Base-by-base conservation (phyloP, 2,113 vertebrate species). In the Bos indicus region DNA sequence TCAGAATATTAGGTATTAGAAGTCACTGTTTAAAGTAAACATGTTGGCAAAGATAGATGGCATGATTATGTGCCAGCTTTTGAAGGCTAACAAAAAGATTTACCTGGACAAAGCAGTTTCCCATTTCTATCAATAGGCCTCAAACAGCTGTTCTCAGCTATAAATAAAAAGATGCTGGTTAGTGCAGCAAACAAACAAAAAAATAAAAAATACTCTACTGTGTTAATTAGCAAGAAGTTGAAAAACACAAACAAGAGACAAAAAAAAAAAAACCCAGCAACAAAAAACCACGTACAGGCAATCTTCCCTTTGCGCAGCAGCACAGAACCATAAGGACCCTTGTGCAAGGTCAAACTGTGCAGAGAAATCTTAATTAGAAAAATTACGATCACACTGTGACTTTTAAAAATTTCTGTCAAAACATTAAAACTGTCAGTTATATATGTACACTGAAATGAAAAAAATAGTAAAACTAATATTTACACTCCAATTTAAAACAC, bases 31-130 rank as follows among this genome's bases (percentile, higher is more conserved):
- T 83, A 78, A 74, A 19, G 51, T 23, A 52, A 36, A 77, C 23
- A 15, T 57, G 23, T 94, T 87, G 51, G 92, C 28, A 80, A 90
- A 83, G 60, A 56, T 2, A 23, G 17, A n/a, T 16, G 33, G 48
- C 46, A 23, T 30, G 71, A 56, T 40, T 56, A 17, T 3, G 14
- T 16, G 9, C 10, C 26, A 8, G 15, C 26, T 16, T 10, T 48
- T 54, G 80, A 77, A 64, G 74, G 16, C 43, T 82, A 83, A 60
- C 28, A 28, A 9, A 51, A 21, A 46, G 7, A 52, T 36, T 97
- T 99, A 99, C 99, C 99, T 99, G 99, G 99, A 98, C 99, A 99
- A 94, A 99, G 99, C 88, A 99, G 99, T 97, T 99, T 99, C 98
- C 99, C 99, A 21, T 98, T 98, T 97, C 98, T 98, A 57, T 99